These are phyloP conservation scores for Pangasius djambal DNA, from an alignment of 2,797 vertebrate genomes.

Conservation along the genomic window DNA sequence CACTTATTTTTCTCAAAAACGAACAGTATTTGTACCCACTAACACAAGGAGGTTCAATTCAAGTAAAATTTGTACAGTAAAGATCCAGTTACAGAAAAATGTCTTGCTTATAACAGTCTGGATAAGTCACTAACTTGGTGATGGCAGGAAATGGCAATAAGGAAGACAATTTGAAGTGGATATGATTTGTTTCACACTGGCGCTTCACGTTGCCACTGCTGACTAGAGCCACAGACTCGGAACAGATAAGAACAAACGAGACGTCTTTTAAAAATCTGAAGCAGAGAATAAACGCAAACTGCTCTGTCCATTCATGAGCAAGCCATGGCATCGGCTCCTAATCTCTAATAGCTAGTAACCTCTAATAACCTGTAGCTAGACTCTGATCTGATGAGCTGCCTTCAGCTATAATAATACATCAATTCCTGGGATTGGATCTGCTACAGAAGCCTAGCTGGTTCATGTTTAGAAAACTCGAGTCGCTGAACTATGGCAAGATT, in stretches of 20 bases:
- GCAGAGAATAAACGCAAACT: neutral
- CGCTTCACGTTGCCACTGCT: neutral
- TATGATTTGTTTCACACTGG: neutral
- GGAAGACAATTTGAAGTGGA: neutral
- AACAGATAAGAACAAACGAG: neutral
- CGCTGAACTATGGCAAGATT: neutral
- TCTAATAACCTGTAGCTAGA: neutral
- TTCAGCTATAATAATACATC: neutral
- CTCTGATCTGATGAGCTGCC: neutral
- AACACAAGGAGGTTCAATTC: neutral
- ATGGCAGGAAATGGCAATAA: neutral
- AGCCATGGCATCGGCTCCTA: neutral
- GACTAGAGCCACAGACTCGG: neutral
- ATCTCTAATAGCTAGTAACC: neutral
- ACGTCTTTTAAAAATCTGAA: neutral
- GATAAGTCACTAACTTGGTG: neutral
- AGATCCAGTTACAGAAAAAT: neutral
- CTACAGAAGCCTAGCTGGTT: neutral
- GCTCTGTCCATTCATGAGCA: neutral
- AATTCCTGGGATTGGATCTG: neutral
- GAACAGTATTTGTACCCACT: neutral
- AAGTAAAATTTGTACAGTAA: neutral
- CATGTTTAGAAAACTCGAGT: neutral
- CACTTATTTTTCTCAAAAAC: neutral
- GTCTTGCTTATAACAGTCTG: neutral